These are phyloP conservation scores for Linurgus olivaceus DNA, from an alignment of 2,797 vertebrate species.

Conservation along the genomic window DNA sequence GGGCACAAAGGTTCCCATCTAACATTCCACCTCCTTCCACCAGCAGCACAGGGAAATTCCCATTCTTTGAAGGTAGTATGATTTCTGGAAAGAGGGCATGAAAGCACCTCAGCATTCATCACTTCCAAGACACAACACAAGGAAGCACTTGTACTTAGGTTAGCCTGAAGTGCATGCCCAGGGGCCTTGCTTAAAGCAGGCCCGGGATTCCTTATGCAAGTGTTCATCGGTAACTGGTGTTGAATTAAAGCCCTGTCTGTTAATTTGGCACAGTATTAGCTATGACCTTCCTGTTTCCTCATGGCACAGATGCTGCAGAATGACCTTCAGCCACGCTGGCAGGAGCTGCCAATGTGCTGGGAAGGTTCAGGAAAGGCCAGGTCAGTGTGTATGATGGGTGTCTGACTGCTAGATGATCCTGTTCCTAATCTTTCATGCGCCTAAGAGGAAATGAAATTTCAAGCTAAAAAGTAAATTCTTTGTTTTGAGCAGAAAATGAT, in stretches of 20 bases:
- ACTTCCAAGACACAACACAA: background rate
- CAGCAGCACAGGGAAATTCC: background rate
- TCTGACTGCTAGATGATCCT: background rate
- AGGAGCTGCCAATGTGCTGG: background rate
- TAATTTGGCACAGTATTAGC: conserved; percentile 13
- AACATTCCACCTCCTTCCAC: background rate
- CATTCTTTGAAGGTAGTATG: background rate
- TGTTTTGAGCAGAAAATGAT: background rate
- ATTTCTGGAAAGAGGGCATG: background rate
- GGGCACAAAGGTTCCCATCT: background rate
- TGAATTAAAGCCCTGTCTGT: background rate
- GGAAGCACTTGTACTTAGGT: background rate
- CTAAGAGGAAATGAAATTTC: background rate
- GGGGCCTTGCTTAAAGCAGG: background rate
- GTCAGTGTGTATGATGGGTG: accelerated
- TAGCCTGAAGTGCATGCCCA: background rate
- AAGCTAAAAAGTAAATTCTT: background rate
- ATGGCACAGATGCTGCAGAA: background rate
- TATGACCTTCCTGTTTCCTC: background rate
- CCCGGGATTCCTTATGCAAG: background rate
- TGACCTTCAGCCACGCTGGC: background rate
- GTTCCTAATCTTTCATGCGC: background rate
- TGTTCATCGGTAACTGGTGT: background rate
- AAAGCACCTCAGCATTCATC: background rate
- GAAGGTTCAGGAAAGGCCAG: background rate